phyloP scores from a whole-genome alignment of 1,140 invertebrate genomes.

The Catajapyx aquilonaris region DNA sequence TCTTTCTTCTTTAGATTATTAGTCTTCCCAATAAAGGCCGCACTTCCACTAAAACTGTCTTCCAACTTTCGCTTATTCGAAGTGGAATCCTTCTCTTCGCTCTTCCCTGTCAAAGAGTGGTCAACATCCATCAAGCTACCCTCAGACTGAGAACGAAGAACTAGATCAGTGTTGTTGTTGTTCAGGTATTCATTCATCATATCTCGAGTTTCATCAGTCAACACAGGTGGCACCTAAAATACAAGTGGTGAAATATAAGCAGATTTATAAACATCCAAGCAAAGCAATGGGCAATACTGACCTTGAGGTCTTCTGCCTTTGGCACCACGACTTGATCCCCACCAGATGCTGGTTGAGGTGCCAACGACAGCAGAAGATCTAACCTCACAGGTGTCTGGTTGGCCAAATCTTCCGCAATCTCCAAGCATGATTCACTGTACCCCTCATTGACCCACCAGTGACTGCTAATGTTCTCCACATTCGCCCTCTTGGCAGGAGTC shows the following conservation, averaged over 20 bases:
- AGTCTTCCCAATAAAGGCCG: conserved; percentile 6
- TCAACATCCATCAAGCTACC: conserved; percentile 40
- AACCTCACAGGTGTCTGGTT: conserved; percentile 73
- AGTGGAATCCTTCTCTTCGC: conserved; percentile 9
- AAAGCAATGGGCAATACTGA: no score
- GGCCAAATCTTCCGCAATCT: conserved; percentile 66
- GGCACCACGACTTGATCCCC: conserved; percentile 41
- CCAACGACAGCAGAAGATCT: conserved; percentile 65
- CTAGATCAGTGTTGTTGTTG: no score
- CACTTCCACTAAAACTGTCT: conserved; percentile 7
- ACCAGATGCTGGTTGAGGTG: conserved; percentile 40
- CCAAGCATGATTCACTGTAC: conserved; percentile 59
- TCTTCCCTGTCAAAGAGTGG: conserved; percentile 7
- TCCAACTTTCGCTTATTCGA: conserved; percentile 12
- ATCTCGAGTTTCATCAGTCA: background rate
- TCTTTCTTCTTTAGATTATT: conserved; percentile 10
- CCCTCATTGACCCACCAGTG: conserved; percentile 85
- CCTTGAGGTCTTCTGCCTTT: conserved; percentile 23
- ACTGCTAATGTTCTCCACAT: conserved; percentile 79
- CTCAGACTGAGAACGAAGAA: conserved; percentile 30
- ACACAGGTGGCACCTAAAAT: no score
- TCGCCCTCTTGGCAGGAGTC: conserved; percentile 66
- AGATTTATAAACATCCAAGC: no score
- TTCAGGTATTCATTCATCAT: background rate
- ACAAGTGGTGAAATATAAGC: no score